Conservation (phyloP, 1,140 invertebrate species). For the Drosophila yakuba region DNA sequence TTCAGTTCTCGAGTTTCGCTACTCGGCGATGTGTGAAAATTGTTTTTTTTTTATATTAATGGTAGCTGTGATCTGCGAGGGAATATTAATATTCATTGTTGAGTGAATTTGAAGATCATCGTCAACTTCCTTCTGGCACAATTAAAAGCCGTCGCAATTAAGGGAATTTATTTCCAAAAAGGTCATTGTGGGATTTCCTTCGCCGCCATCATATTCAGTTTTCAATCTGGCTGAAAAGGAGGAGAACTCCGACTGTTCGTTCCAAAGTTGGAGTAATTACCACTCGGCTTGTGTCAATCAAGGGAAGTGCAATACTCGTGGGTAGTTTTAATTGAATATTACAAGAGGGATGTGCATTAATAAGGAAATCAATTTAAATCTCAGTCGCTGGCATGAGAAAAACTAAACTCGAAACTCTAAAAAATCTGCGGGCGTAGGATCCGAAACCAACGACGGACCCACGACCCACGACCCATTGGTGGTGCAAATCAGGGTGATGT, state of each 20-base stretch:
- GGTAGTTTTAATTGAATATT: constrained; percentile 81
- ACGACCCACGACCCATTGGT: constrained; percentile 14
- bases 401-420: constrained; percentile 57
- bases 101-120: constrained; percentile 22
- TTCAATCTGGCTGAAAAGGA: constrained; percentile 33
- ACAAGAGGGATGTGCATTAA: constrained; percentile 83
- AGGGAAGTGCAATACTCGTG: constrained; percentile 49
- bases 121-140: constrained; percentile 32
- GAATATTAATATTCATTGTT: constrained; percentile 37
- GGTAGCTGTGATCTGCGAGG: not conserved
- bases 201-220: constrained; percentile 62
- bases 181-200: constrained; percentile 63
- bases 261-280: constrained; percentile 63
- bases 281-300: constrained; percentile 73
- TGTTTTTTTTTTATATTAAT: constrained; percentile 4
- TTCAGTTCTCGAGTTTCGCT: constrained; percentile 40
- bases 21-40: constrained; percentile 72
- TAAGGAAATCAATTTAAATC: constrained; percentile 84
- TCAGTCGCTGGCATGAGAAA: constrained; percentile 73
- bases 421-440: constrained; percentile 82
- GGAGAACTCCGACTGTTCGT: constrained; percentile 41
- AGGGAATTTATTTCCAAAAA: constrained; percentile 64
- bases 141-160: constrained; percentile 61
- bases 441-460: constrained; percentile 2
- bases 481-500: constrained; percentile 51